Conservation (phyloP, 2,797 vertebrate genomes). For the Peromyscus eremicus region DNA sequence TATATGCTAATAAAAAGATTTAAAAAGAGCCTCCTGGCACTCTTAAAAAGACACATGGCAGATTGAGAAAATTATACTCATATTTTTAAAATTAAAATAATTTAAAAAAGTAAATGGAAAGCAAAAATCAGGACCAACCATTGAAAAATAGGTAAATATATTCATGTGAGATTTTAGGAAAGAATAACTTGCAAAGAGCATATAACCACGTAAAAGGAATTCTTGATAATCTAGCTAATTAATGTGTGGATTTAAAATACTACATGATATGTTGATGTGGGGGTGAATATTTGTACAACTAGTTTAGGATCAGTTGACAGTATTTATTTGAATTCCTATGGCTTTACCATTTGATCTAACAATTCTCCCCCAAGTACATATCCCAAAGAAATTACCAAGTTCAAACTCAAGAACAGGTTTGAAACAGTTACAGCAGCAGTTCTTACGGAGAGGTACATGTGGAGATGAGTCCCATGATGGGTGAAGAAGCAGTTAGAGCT, state of each 20-base stretch:
- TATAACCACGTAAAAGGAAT: not conserved
- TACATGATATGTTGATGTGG: not conserved
- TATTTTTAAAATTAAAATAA: constrained; percentile 24
- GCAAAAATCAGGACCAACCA: not conserved
- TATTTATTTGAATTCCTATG: not conserved
- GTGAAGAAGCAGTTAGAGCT: not conserved
- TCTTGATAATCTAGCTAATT: not conserved
- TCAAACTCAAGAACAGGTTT: not conserved
- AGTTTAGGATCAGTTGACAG: not conserved
- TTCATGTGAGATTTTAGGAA: not conserved
- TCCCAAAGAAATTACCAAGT: not conserved
- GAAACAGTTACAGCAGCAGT: not conserved
- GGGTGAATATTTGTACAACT: not conserved
- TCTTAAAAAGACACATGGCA: not conserved
- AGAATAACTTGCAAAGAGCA: not conserved
- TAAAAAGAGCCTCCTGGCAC: not conserved
- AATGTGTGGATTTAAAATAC: not conserved
- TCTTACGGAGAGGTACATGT: not conserved
- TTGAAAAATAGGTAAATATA: not conserved
- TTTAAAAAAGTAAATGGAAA: constrained; percentile 26
- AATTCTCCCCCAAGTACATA: not conserved
- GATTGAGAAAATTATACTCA: not conserved
- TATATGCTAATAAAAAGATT: not conserved
- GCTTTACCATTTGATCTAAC: not conserved
- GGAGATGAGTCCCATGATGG: not conserved